Evolutionary conservation across 1,140 invertebrate species (phyloP), one percentile per base, ranked within the genome.

Genomic region (Eurosta solidaginis): DNA sequence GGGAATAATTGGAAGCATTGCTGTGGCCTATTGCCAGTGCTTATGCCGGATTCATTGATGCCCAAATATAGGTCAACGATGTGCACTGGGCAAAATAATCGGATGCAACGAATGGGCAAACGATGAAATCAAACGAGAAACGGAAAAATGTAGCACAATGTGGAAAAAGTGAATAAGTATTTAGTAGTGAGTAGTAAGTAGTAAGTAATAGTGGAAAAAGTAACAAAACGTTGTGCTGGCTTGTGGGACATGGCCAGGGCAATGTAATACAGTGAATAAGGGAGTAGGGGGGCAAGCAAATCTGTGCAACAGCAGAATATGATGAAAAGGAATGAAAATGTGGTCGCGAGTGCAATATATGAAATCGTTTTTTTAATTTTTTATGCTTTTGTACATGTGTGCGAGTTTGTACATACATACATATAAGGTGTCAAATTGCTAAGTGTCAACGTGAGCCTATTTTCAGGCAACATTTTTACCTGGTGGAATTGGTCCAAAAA

Each of bases 1-100:
- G 59, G 33, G n/a, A 68, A 68, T n/a, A n/a, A n/a, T n/a, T 68
- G 59, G 59, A 68, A 68, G 59, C 59, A 68, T 40, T 29, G 59
- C n/a, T 68, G 22, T 68, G 59, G 59, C 59, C 59, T 68, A 29
- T 68, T 68, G 59, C 17, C n/a, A n/a, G n/a, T n/a, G n/a, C n/a
- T n/a, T n/a, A 68, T 40, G 59, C 59, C 44, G 54, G 78, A 83
- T 86, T 86, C 84, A 86, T 86, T 86, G 84, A 86, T 86, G 84
- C 82, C 81, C 78, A 84, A 86, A 86, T 86, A 86, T 86, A 85
- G 84, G 84, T 86, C 84, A 86, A 83, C 84, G 82, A 81, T 79
- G 81, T 84, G 81, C 79, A 82, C 63, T 77, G 78, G 74, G 77
- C 78, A 22, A 52, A 79, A 78, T 78, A 27, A 74, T 80, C 74